Conservation (phyloP, 2,888 invertebrate species). For the Saturnia japonica region DNA sequence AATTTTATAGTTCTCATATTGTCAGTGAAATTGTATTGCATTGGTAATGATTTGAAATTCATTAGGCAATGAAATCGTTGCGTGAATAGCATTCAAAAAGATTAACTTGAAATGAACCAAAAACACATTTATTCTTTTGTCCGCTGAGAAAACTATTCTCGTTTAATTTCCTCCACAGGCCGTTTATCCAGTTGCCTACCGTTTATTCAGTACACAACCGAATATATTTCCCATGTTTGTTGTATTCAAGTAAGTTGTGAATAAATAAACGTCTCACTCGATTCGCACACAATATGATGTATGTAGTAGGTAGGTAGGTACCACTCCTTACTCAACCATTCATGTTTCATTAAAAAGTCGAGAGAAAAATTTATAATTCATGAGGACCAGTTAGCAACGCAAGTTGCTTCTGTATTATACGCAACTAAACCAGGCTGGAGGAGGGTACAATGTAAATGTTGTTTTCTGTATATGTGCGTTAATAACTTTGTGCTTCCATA, state of each 20-base stretch:
- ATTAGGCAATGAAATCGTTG: no score
- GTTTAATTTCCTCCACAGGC: background rate
- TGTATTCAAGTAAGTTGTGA: background rate
- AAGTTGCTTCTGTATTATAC: background rate
- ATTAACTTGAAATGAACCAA: background rate
- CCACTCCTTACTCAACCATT: background rate
- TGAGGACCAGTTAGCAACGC: background rate
- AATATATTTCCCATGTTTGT: background rate
- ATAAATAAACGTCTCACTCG: background rate
- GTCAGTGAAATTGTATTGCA: no score
- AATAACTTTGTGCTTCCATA: background rate
- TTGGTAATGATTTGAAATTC: no score
- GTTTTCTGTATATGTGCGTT: background rate
- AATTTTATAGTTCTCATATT: no score
- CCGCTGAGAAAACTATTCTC: background rate
- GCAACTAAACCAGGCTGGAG: background rate
- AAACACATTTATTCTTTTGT: background rate
- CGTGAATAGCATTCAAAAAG: background rate
- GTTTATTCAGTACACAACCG: background rate
- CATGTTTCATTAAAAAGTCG: background rate
- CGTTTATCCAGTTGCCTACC: background rate
- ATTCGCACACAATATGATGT: background rate
- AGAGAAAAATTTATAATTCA: constrained; percentile 2
- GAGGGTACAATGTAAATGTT: background rate
- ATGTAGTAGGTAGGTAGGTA: background rate